A percentile compares a stretch with the other conserved stretches of the same genome.
Evolutionary conservation across 2,797 vertebrate genomes (phyloP).

Genomic region (Pseudocheirus occidentalis): DNA sequence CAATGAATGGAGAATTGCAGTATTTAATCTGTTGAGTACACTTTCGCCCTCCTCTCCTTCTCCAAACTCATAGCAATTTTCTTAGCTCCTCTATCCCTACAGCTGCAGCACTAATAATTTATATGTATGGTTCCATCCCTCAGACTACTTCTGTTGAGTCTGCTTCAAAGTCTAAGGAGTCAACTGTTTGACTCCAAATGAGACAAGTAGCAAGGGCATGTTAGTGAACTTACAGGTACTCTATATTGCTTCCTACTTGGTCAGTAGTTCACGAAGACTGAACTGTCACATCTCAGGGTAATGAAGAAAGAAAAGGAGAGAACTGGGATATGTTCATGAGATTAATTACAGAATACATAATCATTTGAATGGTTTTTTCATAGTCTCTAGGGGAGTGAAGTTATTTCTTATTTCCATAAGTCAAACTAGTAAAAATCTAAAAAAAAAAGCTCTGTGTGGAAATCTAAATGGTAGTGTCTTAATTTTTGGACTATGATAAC

Average conservation of each 20-base stretch:
- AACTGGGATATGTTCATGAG: not conserved
- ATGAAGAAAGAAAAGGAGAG: constrained; percentile 43
- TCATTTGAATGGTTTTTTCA: constrained; percentile 39
- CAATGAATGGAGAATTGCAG: constrained; percentile 61
- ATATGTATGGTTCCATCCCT: constrained; percentile 48
- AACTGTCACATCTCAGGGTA: constrained; percentile 58
- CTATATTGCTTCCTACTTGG: constrained; percentile 35
- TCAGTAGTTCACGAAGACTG: constrained; percentile 60
- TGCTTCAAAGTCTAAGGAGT: constrained; percentile 70
- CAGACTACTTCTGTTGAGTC: constrained; percentile 46
- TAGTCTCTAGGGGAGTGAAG: constrained; percentile 44
- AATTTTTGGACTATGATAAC: not conserved
- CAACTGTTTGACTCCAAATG: not conserved
- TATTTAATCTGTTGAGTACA: constrained; percentile 66
- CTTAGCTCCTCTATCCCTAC: constrained; percentile 64
- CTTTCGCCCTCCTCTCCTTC: constrained; percentile 64
- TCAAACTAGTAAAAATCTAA: constrained; percentile 64
- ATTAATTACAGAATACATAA: not conserved
- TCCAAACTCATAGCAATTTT: constrained; percentile 72
- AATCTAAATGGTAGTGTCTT: not conserved
- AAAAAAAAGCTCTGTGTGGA: constrained; percentile 71
- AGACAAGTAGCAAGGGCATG: not conserved
- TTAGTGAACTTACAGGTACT: not conserved
- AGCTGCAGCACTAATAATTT: constrained; percentile 70
- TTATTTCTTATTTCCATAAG: constrained; percentile 71